Conservation (phyloP, 2,888 invertebrate genomes). For the Axea sp. region DNA sequence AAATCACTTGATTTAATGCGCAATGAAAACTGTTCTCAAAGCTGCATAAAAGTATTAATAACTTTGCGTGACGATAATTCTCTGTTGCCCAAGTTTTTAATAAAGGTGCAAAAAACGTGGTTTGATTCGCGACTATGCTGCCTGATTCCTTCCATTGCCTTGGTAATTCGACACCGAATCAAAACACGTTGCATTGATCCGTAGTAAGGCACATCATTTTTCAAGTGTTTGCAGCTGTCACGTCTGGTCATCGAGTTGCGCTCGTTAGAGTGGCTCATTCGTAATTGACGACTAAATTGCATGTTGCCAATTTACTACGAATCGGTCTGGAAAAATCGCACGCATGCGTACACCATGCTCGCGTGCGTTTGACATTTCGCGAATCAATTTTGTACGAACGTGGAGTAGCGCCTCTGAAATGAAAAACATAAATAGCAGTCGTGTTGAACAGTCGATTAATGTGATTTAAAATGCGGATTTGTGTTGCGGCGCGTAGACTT, state of each 20-base stretch:
- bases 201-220: constrained; percentile 19
- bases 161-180: constrained; percentile 19
- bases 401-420: background rate
- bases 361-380: constrained; percentile 28
- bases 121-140: too few relatives aligned
- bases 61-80: too few relatives aligned
- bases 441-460: constrained; percentile 35
- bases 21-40: too few relatives aligned
- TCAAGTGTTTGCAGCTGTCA: constrained; percentile 37
- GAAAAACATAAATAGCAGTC: constrained; percentile 31
- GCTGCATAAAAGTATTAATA: too few relatives aligned
- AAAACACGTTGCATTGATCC: constrained; percentile 14
- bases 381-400: constrained; percentile 18
- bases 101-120: too few relatives aligned
- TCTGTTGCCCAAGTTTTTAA: too few relatives aligned
- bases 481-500: constrained; percentile 5
- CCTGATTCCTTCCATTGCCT: constrained; percentile 1
- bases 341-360: constrained; percentile 6
- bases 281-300: constrained; percentile 39
- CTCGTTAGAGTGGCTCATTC: constrained; percentile 26
- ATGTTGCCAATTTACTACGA: constrained; percentile 32
- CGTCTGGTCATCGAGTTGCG: constrained; percentile 25
- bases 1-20: too few relatives aligned
- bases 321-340: constrained; percentile 5
- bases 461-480: constrained; percentile 37